Evolutionary conservation across 2,113 vertebrate species (phyloP), one percentile per base, ranked within the genome.

Genomic region (Corvus cornix): DNA sequence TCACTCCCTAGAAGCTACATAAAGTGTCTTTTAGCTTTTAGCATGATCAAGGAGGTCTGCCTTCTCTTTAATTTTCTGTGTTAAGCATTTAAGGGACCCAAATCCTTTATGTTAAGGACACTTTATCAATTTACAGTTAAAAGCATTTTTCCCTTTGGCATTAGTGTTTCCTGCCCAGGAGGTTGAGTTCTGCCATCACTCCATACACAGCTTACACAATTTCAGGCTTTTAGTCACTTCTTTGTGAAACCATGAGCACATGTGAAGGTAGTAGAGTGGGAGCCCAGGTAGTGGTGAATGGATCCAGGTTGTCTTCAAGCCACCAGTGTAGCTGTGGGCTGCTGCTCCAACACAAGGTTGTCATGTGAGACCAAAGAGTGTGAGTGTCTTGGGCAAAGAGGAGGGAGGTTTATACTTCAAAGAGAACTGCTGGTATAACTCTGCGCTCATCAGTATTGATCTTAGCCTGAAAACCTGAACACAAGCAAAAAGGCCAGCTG

Each of bases 1-100:
- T 91, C 21, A 17, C 43, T 74, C 87, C n/a, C 13, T 20, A 20
- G 48, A 67, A 55, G 30, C 52, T 86, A 86, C 22, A 41, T 70
- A 58, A 96, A 95, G 78, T 43, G n/a, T 43, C 30, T 88, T 93
- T 95, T 85, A 85, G 66, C 87, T 93, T 95, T 94, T 84, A 97
- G 51, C 8, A 30, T 49, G 30, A 90, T 84, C 90, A 92, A 33
- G 95, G 90, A 93, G 96, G 9, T 59, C 51, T 63, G 66, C 66
- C 22, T 83, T 88, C 37, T 28, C 64, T 90, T 84, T 84, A 88
- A 92, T 92, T 86, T 85, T 77, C 82, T 63, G 12, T 16, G 19
- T 68, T 59, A 90, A 68, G 59, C 56, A 37, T 95, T 93, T 81
- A 70, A 94, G 44, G 11, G 48, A 84, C 37, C 13, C 17, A 80